These are phyloP conservation scores for Diorhabda sublineata DNA, from an alignment of 1,140 invertebrate genomes.

Conservation along the genomic window DNA sequence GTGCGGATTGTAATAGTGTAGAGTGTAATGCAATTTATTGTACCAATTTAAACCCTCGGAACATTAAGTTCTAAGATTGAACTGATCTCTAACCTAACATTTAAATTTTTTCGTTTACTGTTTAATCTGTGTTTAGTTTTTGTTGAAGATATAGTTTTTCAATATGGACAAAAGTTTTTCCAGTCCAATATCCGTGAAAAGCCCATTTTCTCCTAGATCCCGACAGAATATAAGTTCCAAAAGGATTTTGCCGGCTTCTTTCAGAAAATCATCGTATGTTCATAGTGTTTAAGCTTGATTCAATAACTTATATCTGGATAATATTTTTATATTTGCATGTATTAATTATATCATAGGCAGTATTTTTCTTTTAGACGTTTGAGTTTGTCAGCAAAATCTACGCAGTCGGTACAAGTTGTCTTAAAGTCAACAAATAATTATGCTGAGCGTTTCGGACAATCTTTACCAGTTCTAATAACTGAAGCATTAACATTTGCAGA, in stretches of 20 bases:
- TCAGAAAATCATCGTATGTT: constrained; percentile 45
- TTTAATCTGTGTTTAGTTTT: too few species aligned
- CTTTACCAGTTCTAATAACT: constrained; percentile 80
- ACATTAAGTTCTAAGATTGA: too few species aligned
- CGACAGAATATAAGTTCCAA: constrained; percentile 47
- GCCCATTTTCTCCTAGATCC: constrained; percentile 52
- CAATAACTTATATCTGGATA: too few species aligned
- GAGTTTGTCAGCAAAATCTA: constrained; percentile 58
- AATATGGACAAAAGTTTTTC: constrained; percentile 48
- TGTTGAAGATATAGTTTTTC: neutral
- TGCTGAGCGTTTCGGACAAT: constrained; percentile 71
- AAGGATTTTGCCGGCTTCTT: constrained; percentile 45
- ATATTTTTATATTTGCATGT: too few species aligned
- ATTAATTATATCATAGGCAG: constrained; percentile 14
- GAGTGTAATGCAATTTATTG: too few species aligned
- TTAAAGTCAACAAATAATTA: constrained; percentile 62
- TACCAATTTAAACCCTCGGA: too few species aligned
- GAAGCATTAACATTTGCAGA: constrained; percentile 81
- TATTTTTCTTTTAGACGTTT: constrained; percentile 48
- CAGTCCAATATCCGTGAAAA: constrained; percentile 48
- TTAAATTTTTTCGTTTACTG: too few species aligned
- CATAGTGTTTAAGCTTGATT: neutral
- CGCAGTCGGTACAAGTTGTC: constrained; percentile 65
- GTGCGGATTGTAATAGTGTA: too few species aligned
- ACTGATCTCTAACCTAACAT: too few species aligned